Conservation (phyloP, 2,888 invertebrate genomes). For the Apomyelois bistriatella region DNA sequence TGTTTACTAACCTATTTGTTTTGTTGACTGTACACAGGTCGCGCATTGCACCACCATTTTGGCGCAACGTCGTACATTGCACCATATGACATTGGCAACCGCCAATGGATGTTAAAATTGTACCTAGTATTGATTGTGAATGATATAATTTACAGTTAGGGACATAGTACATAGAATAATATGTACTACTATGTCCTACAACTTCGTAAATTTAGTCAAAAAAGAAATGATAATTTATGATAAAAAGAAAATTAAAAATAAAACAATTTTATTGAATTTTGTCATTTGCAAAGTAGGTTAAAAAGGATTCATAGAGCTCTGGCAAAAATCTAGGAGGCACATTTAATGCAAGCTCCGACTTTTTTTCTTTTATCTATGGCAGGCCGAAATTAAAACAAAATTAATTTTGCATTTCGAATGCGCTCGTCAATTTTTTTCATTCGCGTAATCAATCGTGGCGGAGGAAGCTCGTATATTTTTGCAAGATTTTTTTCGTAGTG, state of each 20-base stretch:
- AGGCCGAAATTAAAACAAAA: constrained; percentile 23
- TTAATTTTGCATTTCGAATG: constrained; percentile 51
- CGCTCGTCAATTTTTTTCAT: constrained; percentile 61
- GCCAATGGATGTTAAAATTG: constrained; percentile 4
- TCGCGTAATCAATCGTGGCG: constrained; percentile 43
- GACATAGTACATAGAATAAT: too few relatives aligned
- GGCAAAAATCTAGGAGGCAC: too few relatives aligned
- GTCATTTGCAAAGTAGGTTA: too few relatives aligned
- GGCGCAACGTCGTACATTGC: constrained; percentile 26
- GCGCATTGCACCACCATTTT: neutral
- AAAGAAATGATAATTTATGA: too few relatives aligned
- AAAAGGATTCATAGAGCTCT: too few relatives aligned
- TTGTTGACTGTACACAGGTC: neutral
- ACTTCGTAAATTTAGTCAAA: too few relatives aligned
- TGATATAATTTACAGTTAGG: neutral
- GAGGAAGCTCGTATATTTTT: constrained; percentile 42
- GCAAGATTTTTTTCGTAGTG: constrained; percentile 30
- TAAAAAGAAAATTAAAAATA: too few relatives aligned
- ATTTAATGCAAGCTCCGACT: neutral
- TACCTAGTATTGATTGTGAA: neutral
- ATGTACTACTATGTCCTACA: too few relatives aligned
- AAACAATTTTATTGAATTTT: too few relatives aligned
- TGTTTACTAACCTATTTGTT: too few relatives aligned
- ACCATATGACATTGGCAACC: constrained; percentile 38
- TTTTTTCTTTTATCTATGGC: constrained; percentile 4